A percentile compares a stretch with the other conserved stretches of the same genome.
phyloP scores from a whole-genome alignment of 2,797 vertebrate genomes.

The Phalanger gymnotis region DNA sequence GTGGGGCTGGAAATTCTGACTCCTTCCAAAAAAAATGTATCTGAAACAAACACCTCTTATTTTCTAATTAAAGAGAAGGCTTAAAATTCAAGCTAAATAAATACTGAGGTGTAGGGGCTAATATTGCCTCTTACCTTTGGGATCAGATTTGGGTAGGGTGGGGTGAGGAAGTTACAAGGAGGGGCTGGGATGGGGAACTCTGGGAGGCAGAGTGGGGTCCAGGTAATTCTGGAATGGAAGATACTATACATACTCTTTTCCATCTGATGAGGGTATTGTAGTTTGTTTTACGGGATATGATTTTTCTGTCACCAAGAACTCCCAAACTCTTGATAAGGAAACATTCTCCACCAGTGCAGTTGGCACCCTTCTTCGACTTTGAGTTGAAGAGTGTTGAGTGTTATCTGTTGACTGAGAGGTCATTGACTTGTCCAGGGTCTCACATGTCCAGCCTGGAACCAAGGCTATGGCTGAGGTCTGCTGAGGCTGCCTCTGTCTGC shows the following conservation, averaged over 20 bases:
- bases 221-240: not conserved
- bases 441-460: not conserved
- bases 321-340: not conserved
- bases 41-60: not conserved
- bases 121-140: not conserved
- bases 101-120: not conserved
- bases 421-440: not conserved
- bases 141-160: not conserved
- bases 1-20: not conserved
- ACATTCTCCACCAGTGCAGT: not conserved
- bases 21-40: not conserved
- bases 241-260: not conserved
- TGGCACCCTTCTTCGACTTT: not conserved
- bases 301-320: not conserved
- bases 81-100: not conserved
- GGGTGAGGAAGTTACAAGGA: not conserved
- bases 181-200: not conserved
- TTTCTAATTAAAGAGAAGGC: not conserved
- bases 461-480: not conserved
- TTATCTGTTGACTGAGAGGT: not conserved
- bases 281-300: not conserved
- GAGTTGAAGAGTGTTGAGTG: too few relatives aligned
- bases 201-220: not conserved
- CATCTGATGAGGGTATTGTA: not conserved
- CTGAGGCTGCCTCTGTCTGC: not conserved